Evolutionary conservation across 1,140 invertebrate genomes (phyloP).

Genomic region (Cephus cinctus): DNA sequence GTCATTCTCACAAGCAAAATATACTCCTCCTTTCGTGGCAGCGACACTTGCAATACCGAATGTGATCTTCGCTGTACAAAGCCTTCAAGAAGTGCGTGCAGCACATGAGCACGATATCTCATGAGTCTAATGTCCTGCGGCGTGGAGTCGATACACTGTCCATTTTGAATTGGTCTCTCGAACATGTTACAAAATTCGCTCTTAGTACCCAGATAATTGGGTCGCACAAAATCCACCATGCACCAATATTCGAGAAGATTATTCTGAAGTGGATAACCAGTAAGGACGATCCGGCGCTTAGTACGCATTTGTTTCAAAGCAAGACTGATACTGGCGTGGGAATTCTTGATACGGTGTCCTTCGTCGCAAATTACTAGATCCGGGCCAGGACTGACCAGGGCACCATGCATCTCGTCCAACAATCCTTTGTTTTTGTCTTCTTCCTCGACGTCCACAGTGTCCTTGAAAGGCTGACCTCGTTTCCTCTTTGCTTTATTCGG

Average conservation of each 20-base stretch:
- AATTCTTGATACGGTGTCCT: constrained; percentile 95
- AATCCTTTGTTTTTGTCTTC: constrained; percentile 83
- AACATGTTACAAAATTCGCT: constrained; percentile 97
- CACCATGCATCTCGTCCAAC: constrained; percentile 83
- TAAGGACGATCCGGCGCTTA: constrained; percentile 85
- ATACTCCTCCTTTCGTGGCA: constrained; percentile 91
- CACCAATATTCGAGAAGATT: constrained; percentile 96
- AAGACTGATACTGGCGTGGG: constrained; percentile 88
- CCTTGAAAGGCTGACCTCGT: constrained; percentile 49
- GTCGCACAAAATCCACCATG: constrained; percentile 95
- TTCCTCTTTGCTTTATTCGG: constrained; percentile 50
- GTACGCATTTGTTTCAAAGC: constrained; percentile 91
- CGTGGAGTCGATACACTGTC: constrained; percentile 90
- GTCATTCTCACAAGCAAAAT: constrained; percentile 88
- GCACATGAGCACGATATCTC: constrained; percentile 85
- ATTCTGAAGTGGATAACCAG: constrained; percentile 96
- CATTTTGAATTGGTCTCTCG: constrained; percentile 91
- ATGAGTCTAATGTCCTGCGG: constrained; percentile 87
- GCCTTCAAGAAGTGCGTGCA: constrained; percentile 85
- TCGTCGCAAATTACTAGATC: constrained; percentile 95
- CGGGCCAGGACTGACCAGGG: constrained; percentile 88
- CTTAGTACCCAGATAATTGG: constrained; percentile 89
- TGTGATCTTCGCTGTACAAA: constrained; percentile 93
- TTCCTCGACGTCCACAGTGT: constrained; percentile 59
- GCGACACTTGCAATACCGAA: constrained; percentile 78